Conservation (phyloP, 2,797 vertebrate genomes). For the Gymnocypris eckloni region DNA sequence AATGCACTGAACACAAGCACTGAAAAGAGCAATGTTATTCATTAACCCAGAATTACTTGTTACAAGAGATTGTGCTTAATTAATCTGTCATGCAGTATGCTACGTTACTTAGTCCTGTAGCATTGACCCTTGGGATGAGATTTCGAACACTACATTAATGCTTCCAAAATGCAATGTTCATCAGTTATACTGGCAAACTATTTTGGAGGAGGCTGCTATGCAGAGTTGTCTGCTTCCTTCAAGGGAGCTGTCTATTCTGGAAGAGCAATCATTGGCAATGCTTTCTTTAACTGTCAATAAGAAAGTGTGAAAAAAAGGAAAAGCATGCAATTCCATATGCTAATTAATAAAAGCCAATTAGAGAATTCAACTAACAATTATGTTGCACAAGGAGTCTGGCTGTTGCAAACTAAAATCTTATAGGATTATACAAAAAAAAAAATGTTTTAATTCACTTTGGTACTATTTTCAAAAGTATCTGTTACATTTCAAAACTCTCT, state of each 20-base stretch:
- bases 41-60: slow-evolving; percentile 47
- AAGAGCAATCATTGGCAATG: background rate
- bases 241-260: background rate
- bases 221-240: background rate
- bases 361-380: background rate
- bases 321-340: too few species aligned
- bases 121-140: slow-evolving; percentile 1
- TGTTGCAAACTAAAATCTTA: too few species aligned
- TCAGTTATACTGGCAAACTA: background rate
- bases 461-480: too few species aligned
- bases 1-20: background rate
- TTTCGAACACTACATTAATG: background rate
- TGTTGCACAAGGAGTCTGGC: too few species aligned
- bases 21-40: slow-evolving; percentile 33
- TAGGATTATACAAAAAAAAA: too few species aligned
- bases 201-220: background rate
- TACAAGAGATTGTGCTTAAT: slow-evolving; percentile 49
- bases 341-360: background rate
- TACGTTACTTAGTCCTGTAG: slow-evolving; percentile 3
- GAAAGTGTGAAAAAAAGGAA: background rate
- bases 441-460: too few species aligned
- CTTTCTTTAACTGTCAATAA: background rate
- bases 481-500: too few species aligned
- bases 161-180: background rate
- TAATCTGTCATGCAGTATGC: slow-evolving; percentile 38